Conservation (phyloP, 2,113 vertebrate genomes). For the Chinchilla lanigera region DNA sequence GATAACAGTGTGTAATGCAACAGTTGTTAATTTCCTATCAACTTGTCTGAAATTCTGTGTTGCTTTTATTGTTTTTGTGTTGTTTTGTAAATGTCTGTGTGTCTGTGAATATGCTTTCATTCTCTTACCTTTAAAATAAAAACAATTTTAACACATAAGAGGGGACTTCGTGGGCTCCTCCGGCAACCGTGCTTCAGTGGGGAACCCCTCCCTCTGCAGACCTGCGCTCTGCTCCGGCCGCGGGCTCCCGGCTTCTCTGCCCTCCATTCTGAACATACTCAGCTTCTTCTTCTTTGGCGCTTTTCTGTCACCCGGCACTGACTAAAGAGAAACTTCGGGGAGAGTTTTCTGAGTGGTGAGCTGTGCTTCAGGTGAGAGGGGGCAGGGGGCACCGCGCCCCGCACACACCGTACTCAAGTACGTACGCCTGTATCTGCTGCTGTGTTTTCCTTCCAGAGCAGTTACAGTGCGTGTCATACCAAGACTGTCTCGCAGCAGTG, state of each 20-base stretch:
- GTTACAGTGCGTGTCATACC: fast-evolving
- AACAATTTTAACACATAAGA: background rate
- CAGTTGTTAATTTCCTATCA: no score
- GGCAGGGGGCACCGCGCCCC: background rate
- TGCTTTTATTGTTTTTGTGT: no score
- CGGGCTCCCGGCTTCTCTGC: background rate
- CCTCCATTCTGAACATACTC: background rate
- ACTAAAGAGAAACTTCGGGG: background rate
- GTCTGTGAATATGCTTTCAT: no score
- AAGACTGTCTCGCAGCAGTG: fast-evolving
- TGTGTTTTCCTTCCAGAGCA: background rate
- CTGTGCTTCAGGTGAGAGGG: background rate
- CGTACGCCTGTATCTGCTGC: no score
- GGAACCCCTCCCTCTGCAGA: background rate
- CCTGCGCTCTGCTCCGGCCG: background rate
- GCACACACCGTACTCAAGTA: background rate
- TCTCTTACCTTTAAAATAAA: no score
- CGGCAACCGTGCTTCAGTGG: background rate
- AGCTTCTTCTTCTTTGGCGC: background rate
- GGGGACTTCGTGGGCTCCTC: background rate
- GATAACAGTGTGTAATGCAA: no score
- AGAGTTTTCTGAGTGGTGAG: background rate
- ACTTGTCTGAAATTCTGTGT: no score
- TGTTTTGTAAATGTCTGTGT: no score
- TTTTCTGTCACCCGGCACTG: background rate